A percentile compares a stretch with the other conserved stretches of the same genome.
phyloP scores from a whole-genome alignment of 2,888 invertebrate genomes.

The Heliconius hortense region DNA sequence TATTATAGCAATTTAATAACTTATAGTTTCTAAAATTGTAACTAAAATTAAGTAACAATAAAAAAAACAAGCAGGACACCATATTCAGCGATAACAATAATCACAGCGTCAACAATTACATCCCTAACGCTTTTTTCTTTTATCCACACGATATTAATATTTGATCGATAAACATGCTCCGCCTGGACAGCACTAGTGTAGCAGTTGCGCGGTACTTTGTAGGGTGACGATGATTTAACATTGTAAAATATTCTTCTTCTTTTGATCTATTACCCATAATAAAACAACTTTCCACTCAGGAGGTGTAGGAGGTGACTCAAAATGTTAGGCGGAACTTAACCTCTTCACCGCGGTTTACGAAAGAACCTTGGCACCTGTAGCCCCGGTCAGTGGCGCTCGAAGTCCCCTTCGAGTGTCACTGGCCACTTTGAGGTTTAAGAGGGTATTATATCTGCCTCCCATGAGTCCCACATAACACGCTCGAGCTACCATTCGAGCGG shows the following conservation, averaged over 20 bases:
- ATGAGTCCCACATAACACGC: too few relatives aligned
- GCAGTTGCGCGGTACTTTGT: slow-evolving; percentile 26
- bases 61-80: not conserved
- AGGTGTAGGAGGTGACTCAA: too few relatives aligned
- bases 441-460: too few relatives aligned
- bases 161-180: slow-evolving; percentile 28
- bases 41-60: not conserved
- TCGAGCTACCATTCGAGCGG: too few relatives aligned
- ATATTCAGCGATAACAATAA: not conserved
- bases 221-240: slow-evolving; percentile 24
- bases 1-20: not conserved
- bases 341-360: too few relatives aligned
- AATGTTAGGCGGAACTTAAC: too few relatives aligned
- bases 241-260: not conserved
- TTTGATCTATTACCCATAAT: not conserved
- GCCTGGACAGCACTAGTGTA: slow-evolving; percentile 27
- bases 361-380: too few relatives aligned
- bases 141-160: slow-evolving; percentile 15
- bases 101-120: slow-evolving; percentile 3
- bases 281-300: too few relatives aligned
- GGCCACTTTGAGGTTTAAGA: too few relatives aligned
- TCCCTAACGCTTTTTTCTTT: not conserved
- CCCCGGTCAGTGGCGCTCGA: too few relatives aligned
- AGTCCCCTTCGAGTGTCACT: too few relatives aligned
- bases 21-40: not conserved